Conservation (phyloP, 64 coral and sea anemone species). For the Montipora capricornis region DNA sequence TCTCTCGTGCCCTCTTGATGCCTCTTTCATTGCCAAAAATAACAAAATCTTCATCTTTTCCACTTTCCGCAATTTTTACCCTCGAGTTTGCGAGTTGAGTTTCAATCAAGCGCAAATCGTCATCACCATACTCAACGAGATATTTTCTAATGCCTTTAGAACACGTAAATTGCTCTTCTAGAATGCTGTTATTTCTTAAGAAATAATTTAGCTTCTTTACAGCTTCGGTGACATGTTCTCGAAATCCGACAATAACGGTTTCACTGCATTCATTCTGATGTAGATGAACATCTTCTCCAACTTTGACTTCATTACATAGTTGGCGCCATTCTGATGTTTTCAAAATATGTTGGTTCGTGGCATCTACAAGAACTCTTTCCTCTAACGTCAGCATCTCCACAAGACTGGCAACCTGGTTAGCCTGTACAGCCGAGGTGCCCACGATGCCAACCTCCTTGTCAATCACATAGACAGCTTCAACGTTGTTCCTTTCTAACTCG, state of each 20-base stretch:
- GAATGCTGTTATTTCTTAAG: constrained; percentile 35
- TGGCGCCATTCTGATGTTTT: constrained; percentile 45
- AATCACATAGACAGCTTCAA: constrained; percentile 74
- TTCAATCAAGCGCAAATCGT: constrained; percentile 44
- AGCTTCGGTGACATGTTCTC: constrained; percentile 38
- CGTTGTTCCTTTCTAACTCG: constrained; percentile 33
- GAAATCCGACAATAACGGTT: constrained; percentile 57
- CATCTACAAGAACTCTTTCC: constrained; percentile 65
- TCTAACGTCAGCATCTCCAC: constrained; percentile 52
- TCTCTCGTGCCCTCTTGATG: background rate
- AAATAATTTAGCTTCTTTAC: constrained; percentile 23
- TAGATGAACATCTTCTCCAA: constrained; percentile 6
- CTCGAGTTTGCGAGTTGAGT: background rate
- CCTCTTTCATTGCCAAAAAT: constrained; percentile 58
- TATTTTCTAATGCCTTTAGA: constrained; percentile 7
- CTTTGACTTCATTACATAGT: constrained; percentile 24
- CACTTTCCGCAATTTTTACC: constrained; percentile 21
- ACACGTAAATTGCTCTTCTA: constrained; percentile 1
- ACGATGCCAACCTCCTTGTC: constrained; percentile 29
- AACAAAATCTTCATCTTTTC: constrained; percentile 22
- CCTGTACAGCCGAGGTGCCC: constrained; percentile 46
- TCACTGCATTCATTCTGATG: constrained; percentile 30
- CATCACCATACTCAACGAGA: constrained; percentile 10
- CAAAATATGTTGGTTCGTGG: constrained; percentile 24
- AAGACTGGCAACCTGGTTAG: constrained; percentile 40